Percentiles rank a stretch among this genome's conserved stretches.
Conservation (phyloP, 35 echinoderm and acorn worm species). For the Apostichopus japonicus region DNA sequence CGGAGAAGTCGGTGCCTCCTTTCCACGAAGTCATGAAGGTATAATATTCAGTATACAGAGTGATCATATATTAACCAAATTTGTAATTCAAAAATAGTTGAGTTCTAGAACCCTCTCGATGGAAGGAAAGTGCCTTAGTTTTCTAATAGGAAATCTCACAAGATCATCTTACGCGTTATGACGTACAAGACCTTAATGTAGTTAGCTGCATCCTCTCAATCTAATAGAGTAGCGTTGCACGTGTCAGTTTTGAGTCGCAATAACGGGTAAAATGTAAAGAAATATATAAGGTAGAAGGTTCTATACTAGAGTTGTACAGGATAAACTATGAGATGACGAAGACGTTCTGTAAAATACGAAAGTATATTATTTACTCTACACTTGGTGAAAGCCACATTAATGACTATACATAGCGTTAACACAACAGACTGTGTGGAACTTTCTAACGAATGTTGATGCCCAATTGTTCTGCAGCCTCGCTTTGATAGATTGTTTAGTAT, state of each 20-base stretch:
- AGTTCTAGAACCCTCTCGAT: not conserved
- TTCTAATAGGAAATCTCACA: not conserved
- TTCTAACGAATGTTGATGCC: too few relatives aligned
- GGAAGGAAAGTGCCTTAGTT: conserved; percentile 9
- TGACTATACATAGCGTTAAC: too few relatives aligned
- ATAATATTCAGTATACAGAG: not conserved
- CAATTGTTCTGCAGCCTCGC: too few relatives aligned
- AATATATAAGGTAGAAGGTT: too few relatives aligned
- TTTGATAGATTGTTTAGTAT: too few relatives aligned
- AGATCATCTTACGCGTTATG: conserved; percentile 16
- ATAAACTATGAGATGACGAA: too few relatives aligned
- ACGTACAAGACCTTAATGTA: conserved; percentile 29
- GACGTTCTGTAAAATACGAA: too few relatives aligned
- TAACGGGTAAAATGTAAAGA: too few relatives aligned
- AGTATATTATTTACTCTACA: too few relatives aligned
- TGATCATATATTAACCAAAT: conserved; percentile 32
- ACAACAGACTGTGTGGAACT: too few relatives aligned
- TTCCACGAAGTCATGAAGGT: not conserved
- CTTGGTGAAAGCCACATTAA: too few relatives aligned
- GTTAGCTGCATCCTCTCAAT: conserved; percentile 28
- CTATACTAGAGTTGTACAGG: too few relatives aligned
- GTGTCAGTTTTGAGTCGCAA: not conserved
- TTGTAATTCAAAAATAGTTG: conserved; percentile 33
- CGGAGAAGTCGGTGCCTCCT: not conserved
- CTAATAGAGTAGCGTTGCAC: not conserved